Conservation (phyloP, 2,888 invertebrate genomes). For the Drosophila rellima region DNA sequence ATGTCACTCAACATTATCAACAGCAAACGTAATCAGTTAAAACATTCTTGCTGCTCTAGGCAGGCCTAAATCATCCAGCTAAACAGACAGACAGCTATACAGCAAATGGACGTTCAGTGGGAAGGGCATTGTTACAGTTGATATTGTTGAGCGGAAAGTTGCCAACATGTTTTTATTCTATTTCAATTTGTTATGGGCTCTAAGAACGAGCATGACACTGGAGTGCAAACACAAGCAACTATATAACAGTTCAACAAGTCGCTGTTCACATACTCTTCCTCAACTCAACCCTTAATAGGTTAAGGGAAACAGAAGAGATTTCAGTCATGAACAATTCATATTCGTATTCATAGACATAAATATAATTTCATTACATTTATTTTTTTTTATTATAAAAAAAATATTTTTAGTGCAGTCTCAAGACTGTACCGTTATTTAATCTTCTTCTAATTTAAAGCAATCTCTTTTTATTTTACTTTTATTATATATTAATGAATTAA, state of each 20-base stretch:
- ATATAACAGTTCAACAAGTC: conserved; percentile 20
- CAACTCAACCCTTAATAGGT: background rate
- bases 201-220: conserved; percentile 42
- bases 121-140: conserved; percentile 18
- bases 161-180: conserved; percentile 71
- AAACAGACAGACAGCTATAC: conserved; percentile 21
- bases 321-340: too few species aligned
- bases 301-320: background rate
- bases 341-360: too few species aligned
- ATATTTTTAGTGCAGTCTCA: too few species aligned
- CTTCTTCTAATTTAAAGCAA: too few species aligned
- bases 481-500: background rate
- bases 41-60: conserved; percentile 64
- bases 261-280: conserved; percentile 29
- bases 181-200: conserved; percentile 71
- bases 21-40: conserved; percentile 80
- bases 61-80: conserved; percentile 41
- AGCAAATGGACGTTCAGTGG: conserved; percentile 17
- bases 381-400: too few species aligned
- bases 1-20: conserved; percentile 82
- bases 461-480: too few species aligned
- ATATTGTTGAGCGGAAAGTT: conserved; percentile 65
- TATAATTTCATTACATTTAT: too few species aligned
- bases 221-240: conserved; percentile 47
- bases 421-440: too few species aligned